Conservation (phyloP, 2,797 vertebrate genomes). For the Betta splendens region DNA sequence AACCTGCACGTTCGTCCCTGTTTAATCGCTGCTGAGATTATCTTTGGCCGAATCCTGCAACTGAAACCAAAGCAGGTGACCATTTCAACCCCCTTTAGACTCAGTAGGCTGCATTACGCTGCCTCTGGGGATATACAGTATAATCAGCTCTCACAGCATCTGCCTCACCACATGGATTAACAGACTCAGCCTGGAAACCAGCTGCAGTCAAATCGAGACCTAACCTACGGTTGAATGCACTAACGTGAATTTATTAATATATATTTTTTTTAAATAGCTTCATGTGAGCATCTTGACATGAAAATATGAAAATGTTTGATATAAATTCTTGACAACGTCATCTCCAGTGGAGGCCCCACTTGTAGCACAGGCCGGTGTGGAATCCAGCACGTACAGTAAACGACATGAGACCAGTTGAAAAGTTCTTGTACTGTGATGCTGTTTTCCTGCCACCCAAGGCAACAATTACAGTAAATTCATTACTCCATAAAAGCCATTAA, state of each 20-base stretch:
- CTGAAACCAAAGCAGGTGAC: conserved; percentile 49
- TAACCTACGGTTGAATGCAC: conserved; percentile 21
- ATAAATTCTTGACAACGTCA: no score
- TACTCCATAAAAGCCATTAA: conserved; percentile 74
- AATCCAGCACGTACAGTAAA: conserved; percentile 32
- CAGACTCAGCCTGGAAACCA: conserved; percentile 37
- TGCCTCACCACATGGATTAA: conserved; percentile 59
- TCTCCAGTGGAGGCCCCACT: no score
- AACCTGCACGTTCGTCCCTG: no score
- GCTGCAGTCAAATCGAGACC: conserved; percentile 42
- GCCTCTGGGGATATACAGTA: conserved; percentile 36
- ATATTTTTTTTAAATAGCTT: conserved; percentile 5
- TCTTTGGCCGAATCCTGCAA: conserved; percentile 35
- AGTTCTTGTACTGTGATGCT: conserved; percentile 41
- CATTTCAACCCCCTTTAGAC: conserved; percentile 47
- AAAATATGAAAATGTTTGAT: conserved; percentile 27
- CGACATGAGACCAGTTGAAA: conserved; percentile 36
- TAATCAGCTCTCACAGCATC: conserved; percentile 63
- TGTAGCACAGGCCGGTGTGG: no score
- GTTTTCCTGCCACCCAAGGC: conserved; percentile 63
- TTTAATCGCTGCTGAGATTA: conserved; percentile 46
- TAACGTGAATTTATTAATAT: no score
- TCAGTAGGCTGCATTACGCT: conserved; percentile 41
- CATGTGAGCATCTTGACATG: conserved; percentile 16
- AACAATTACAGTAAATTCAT: conserved; percentile 73